These are phyloP conservation scores for Meteorus cinctellus DNA, from an alignment of 2,888 invertebrate genomes.

Conservation along the genomic window DNA sequence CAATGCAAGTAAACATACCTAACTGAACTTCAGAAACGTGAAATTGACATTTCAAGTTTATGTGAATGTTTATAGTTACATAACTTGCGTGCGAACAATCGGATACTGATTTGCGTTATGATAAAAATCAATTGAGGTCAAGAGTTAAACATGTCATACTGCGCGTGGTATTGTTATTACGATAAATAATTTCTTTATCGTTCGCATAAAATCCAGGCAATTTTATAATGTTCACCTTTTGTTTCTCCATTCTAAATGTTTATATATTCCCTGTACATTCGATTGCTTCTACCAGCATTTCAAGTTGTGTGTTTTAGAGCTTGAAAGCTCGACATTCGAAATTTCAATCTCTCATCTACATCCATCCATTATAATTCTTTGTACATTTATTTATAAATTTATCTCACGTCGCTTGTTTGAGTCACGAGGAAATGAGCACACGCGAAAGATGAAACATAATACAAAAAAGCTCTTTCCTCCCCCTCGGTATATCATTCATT, in stretches of 20 bases:
- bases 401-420: background rate
- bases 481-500: background rate
- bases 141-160: slow-evolving; percentile 14
- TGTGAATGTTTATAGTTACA: slow-evolving; percentile 10
- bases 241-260: background rate
- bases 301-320: background rate
- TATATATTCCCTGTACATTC: slow-evolving; percentile 10
- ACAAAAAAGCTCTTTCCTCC: background rate
- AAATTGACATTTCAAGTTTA: background rate
- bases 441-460: background rate
- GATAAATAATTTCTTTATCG: slow-evolving; percentile 16
- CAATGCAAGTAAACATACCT: background rate
- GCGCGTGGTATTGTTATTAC: slow-evolving; percentile 14
- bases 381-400: slow-evolving; percentile 15
- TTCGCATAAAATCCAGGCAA: background rate
- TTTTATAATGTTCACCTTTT: background rate
- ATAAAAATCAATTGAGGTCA: slow-evolving; percentile 41
- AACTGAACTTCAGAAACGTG: background rate
- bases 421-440: slow-evolving; percentile 7
- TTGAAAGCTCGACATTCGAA: background rate
- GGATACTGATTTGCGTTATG: slow-evolving; percentile 21
- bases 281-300: background rate
- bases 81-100: slow-evolving; percentile 30
- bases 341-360: background rate
- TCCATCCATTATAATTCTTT: background rate